Evolutionary conservation across 2,797 vertebrate species (phyloP).

Genomic region (Coracias cyanogaster): DNA sequence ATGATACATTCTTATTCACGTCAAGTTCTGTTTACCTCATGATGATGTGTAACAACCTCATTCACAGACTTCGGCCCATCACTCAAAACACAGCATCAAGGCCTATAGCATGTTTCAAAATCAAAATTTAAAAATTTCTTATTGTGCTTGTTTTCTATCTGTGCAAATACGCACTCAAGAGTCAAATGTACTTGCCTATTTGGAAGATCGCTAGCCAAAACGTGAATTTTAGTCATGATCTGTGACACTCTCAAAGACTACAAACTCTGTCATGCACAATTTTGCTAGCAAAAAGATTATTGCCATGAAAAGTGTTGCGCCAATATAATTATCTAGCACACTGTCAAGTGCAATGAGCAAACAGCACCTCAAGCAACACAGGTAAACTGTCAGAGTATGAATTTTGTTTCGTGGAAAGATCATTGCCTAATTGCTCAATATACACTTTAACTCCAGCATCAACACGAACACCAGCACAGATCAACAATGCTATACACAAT

Average conservation of each 20-base stretch:
- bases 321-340: neutral
- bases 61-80: neutral
- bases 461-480: neutral
- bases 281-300: neutral
- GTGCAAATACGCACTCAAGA: neutral
- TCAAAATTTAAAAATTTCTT: neutral
- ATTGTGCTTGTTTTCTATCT: neutral
- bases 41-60: neutral
- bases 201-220: neutral
- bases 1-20: neutral
- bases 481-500: fast-evolving
- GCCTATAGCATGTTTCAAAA: neutral
- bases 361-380: neutral
- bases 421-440: neutral
- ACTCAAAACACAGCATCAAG: neutral
- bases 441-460: neutral
- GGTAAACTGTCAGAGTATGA: neutral
- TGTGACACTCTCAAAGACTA: neutral
- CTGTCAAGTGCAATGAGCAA: neutral
- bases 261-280: neutral
- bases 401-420: neutral
- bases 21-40: neutral
- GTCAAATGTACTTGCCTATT: neutral
- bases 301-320: neutral
- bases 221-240: neutral